Evolutionary conservation across 1,140 invertebrate species (phyloP).

Genomic region (Bacillus rossius): DNA sequence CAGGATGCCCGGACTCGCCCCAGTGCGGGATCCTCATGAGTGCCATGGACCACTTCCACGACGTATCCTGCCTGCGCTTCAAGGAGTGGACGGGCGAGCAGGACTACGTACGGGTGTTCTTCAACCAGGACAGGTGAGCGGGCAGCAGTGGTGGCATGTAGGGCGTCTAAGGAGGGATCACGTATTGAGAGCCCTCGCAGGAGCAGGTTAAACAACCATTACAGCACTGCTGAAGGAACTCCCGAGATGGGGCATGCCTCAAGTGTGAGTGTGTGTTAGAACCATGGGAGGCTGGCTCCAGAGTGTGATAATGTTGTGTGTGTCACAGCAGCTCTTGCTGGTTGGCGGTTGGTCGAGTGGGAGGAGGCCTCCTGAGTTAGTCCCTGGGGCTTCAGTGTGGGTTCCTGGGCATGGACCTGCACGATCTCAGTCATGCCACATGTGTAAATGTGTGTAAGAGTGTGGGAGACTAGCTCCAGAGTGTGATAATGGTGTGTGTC

Average conservation of each 20-base stretch:
- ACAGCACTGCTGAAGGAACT: too few species aligned
- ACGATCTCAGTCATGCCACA: too few species aligned
- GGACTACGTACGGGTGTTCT: constrained; percentile 28
- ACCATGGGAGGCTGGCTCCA: too few species aligned
- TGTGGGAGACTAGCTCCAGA: too few species aligned
- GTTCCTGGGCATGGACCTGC: constrained; percentile 37
- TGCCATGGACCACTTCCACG: constrained; percentile 33
- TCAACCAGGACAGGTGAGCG: constrained; percentile 28
- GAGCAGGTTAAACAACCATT: too few species aligned
- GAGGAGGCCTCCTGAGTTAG: constrained; percentile 29
- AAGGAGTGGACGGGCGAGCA: constrained; percentile 33
- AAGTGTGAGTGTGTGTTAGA: too few species aligned
- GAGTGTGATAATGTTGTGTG: too few species aligned
- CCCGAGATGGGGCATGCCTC: too few species aligned
- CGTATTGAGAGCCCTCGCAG: too few species aligned
- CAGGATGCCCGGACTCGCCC: constrained; percentile 30
- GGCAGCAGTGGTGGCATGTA: not conserved
- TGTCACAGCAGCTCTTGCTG: constrained; percentile 33
- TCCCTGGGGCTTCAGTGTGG: constrained; percentile 36
- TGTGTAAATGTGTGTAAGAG: too few species aligned
- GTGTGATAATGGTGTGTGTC: too few species aligned
- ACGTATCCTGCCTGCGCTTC: constrained; percentile 30
- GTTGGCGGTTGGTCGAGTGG: constrained; percentile 34
- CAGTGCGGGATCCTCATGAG: constrained; percentile 33
- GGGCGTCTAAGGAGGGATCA: too few species aligned